Evolutionary conservation across 2,113 vertebrate genomes (phyloP).

Genomic region (Barbus barbus): DNA sequence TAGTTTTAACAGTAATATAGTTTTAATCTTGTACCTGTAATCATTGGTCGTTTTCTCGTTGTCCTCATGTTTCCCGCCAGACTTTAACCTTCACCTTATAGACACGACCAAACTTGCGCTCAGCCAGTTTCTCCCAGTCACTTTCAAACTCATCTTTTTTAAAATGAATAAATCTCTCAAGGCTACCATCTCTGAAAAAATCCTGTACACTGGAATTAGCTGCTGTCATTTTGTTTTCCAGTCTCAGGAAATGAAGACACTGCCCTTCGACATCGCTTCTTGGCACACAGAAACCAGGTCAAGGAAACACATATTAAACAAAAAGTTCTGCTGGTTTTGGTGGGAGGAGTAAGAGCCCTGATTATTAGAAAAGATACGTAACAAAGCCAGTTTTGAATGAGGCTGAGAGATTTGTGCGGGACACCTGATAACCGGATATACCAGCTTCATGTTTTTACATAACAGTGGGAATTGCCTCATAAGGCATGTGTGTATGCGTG

Average conservation of each 20-base stretch:
- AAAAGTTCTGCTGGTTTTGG: neutral
- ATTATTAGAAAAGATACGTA: slow-evolving; percentile 65
- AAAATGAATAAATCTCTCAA: slow-evolving; percentile 69
- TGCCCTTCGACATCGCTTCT: neutral
- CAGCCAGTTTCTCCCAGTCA: slow-evolving; percentile 77
- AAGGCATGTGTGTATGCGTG: neutral
- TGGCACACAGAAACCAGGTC: slow-evolving; percentile 10
- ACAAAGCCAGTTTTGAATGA: slow-evolving; percentile 64
- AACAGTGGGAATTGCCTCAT: neutral
- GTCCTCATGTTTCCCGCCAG: slow-evolving; percentile 78
- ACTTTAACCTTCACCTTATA: slow-evolving; percentile 81
- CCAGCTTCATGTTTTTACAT: neutral
- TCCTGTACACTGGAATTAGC: slow-evolving; percentile 52
- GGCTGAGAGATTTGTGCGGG: neutral
- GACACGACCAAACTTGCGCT: slow-evolving; percentile 78
- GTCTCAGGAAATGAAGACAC: neutral
- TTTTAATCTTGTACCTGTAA: slow-evolving; percentile 72
- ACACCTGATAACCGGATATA: slow-evolving; percentile 24
- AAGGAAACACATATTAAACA: slow-evolving; percentile 24
- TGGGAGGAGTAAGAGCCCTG: slow-evolving; percentile 27
- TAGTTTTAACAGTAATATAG: neutral
- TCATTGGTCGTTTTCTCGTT: slow-evolving; percentile 47
- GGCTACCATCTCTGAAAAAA: slow-evolving; percentile 14
- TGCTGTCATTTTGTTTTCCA: slow-evolving; percentile 22
- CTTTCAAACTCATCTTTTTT: slow-evolving; percentile 80